phyloP scores from a whole-genome alignment of 2,113 vertebrate genomes.

The Ariopsis seemanni region DNA sequence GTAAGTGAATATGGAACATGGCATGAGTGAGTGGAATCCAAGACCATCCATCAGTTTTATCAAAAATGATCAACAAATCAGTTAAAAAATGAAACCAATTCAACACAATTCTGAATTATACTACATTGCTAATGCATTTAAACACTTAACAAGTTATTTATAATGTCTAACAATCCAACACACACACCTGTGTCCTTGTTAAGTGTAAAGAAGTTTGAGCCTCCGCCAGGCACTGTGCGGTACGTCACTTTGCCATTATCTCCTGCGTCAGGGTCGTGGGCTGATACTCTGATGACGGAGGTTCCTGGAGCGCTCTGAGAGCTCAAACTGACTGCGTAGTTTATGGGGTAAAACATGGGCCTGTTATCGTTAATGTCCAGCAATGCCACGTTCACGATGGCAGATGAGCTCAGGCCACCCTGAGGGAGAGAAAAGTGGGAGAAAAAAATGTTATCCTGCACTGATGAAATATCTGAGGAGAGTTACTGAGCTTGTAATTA shows the following conservation, averaged over 20 bases:
- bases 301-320: constrained; percentile 89
- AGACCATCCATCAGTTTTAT: neutral
- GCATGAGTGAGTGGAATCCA: neutral
- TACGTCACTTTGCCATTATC: constrained; percentile 85
- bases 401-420: constrained; percentile 88
- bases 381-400: constrained; percentile 83
- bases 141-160: neutral
- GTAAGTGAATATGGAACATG: neutral
- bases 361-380: constrained; percentile 92
- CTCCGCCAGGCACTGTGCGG: constrained; percentile 79
- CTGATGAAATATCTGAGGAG: constrained; percentile 10
- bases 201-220: constrained; percentile 85
- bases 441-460: neutral
- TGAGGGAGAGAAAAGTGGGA: constrained; percentile 53
- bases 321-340: constrained; percentile 90
- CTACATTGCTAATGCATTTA: neutral
- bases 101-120: neutral
- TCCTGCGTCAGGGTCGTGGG: constrained; percentile 89
- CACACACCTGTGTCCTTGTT: constrained; percentile 88
- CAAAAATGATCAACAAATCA: neutral
- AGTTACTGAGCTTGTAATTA: constrained; percentile 47
- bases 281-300: constrained; percentile 85
- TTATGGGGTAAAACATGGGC: constrained; percentile 87
- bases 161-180: neutral
- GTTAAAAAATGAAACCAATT: neutral